These are phyloP conservation scores for Pristionchus fissidentatus DNA, from an alignment of 2,888 invertebrate species.

Conservation along the genomic window DNA sequence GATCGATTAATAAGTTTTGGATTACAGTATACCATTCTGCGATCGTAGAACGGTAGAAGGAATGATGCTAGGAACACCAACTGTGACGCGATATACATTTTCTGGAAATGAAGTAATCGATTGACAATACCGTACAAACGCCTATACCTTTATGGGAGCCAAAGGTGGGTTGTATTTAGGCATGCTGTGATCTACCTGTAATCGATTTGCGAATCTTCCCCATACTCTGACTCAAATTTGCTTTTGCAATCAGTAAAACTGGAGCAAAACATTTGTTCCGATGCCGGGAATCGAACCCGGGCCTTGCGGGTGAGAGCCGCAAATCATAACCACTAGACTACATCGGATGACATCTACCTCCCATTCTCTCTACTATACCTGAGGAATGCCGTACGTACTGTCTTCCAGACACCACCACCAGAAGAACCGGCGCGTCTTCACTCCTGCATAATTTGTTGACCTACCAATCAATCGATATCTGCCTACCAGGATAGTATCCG, in stretches of 20 bases:
- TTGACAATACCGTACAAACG: background rate
- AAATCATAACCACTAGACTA: background rate
- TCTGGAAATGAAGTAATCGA: background rate
- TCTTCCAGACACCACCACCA: constrained; percentile 82
- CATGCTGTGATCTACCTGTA: constrained; percentile 30
- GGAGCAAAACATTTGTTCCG: no score
- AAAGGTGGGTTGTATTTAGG: constrained; percentile 34
- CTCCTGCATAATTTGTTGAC: constrained; percentile 74
- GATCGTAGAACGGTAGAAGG: constrained; percentile 36
- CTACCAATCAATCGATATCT: background rate
- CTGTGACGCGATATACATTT: constrained; percentile 24
- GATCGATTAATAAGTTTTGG: background rate
- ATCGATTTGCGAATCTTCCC: no score
- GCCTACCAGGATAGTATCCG: constrained; percentile 85
- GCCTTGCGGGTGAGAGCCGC: no score
- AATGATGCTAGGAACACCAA: constrained; percentile 27
- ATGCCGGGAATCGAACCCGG: no score
- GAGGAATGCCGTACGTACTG: constrained; percentile 84
- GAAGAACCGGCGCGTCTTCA: constrained; percentile 54
- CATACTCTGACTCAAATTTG: no score
- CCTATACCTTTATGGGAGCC: background rate
- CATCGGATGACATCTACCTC: no score
- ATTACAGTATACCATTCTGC: constrained; percentile 37
- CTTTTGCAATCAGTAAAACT: no score
- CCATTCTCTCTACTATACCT: constrained; percentile 79